Evolutionary conservation across 2,888 invertebrate species (phyloP).

Genomic region (Cosmopolites sordidus): DNA sequence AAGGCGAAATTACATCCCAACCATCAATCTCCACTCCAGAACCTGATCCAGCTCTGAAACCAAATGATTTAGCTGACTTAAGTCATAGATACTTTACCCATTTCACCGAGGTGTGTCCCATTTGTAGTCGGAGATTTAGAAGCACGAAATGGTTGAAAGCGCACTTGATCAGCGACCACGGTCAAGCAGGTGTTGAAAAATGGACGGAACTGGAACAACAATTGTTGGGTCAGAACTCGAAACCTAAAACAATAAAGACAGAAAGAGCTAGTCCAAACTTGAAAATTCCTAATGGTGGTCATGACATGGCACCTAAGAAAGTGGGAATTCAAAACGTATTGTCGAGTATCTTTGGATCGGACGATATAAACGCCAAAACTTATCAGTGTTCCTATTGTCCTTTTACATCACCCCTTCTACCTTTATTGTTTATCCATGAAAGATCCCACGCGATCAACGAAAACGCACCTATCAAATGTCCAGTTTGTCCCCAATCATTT

Average conservation of each 20-base stretch:
- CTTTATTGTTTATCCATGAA: slow-evolving; percentile 89
- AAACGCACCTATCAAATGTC: slow-evolving; percentile 52
- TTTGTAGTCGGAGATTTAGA: slow-evolving; percentile 82
- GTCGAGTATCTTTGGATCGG: slow-evolving; percentile 53
- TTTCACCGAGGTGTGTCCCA: slow-evolving; percentile 73
- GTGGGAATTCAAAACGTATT: slow-evolving; percentile 52
- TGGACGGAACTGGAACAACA: slow-evolving; percentile 58
- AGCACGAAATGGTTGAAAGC: slow-evolving; percentile 85
- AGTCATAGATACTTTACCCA: slow-evolving; percentile 63
- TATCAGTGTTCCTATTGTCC: slow-evolving; percentile 89
- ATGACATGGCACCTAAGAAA: slow-evolving; percentile 37
- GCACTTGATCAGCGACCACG: slow-evolving; percentile 83
- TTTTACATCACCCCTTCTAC: slow-evolving; percentile 83
- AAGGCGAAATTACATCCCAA: slow-evolving; percentile 39
- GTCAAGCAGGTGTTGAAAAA: slow-evolving; percentile 60
- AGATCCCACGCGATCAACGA: slow-evolving; percentile 62
- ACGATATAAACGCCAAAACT: slow-evolving; percentile 61
- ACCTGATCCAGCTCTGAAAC: slow-evolving; percentile 51
- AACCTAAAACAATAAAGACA: slow-evolving; percentile 31
- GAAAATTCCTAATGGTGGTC: slow-evolving; percentile 56
- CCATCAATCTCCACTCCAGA: slow-evolving; percentile 29
- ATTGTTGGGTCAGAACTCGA: slow-evolving; percentile 28
- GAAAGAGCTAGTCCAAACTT: slow-evolving; percentile 51
- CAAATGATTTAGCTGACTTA: slow-evolving; percentile 55
- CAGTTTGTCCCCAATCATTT: slow-evolving; percentile 57